These are phyloP conservation scores for Periphyllus acericola DNA, from an alignment of 2,888 invertebrate genomes.

Conservation along the genomic window DNA sequence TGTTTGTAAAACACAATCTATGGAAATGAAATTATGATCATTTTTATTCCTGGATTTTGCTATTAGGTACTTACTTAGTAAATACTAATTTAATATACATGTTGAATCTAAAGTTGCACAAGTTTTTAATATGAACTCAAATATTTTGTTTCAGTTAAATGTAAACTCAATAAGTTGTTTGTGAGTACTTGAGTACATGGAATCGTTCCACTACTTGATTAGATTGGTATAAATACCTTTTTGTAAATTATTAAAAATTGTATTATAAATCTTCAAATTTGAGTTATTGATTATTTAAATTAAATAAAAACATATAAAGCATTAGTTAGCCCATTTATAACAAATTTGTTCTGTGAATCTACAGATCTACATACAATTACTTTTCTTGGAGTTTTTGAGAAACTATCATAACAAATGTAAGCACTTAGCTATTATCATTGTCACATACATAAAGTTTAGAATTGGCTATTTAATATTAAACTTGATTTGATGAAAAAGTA, in stretches of 20 bases:
- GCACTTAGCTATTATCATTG: background rate
- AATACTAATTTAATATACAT: background rate
- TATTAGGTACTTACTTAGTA: conserved; percentile 20
- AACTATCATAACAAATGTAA: too few species aligned
- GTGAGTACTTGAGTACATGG: background rate
- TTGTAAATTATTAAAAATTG: background rate
- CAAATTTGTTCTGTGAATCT: background rate
- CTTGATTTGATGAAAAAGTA: background rate
- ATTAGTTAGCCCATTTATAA: background rate
- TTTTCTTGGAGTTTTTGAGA: background rate
- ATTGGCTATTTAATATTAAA: background rate
- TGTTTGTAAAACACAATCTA: conserved; percentile 1
- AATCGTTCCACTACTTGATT: background rate
- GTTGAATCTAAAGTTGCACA: background rate
- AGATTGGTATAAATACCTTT: background rate
- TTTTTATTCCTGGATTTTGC: conserved; percentile 33
- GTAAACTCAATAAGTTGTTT: background rate
- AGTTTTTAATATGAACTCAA: background rate
- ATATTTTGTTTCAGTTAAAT: background rate
- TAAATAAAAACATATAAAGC: background rate
- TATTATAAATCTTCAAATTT: too few species aligned
- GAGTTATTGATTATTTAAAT: too few species aligned
- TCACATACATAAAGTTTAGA: background rate
- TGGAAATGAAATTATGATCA: background rate
- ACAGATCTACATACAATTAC: background rate